These are phyloP conservation scores for Odontophorus gujanensis DNA, from an alignment of 2,113 vertebrate species.

Conservation along the genomic window DNA sequence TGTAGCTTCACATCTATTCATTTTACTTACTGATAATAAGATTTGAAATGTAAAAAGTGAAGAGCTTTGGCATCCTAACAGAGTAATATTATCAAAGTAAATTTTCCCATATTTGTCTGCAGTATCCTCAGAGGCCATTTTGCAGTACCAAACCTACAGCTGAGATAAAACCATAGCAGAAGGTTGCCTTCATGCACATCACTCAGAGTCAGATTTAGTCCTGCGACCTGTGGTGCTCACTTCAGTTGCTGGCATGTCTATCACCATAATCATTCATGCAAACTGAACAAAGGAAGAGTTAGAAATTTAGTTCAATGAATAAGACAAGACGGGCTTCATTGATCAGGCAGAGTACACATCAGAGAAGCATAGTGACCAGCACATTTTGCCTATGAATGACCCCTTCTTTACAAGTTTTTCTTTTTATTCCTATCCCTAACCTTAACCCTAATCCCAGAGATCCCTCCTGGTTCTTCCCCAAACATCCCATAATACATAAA, in stretches of 20 bases:
- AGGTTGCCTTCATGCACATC: neutral
- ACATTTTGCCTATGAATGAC: neutral
- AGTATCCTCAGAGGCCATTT: neutral
- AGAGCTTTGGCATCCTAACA: neutral
- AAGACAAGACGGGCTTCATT: neutral
- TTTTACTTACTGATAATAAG: neutral
- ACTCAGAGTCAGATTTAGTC: neutral
- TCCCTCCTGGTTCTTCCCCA: neutral
- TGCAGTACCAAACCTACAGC: neutral
- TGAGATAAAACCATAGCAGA: neutral
- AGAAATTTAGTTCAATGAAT: neutral
- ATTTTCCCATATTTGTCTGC: neutral
- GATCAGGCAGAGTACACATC: neutral
- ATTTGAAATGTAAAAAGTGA: neutral
- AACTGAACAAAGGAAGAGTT: neutral
- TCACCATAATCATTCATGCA: too few species aligned
- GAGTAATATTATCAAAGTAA: neutral
- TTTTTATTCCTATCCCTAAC: neutral
- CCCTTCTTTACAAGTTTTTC: neutral
- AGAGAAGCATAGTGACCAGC: fast-evolving
- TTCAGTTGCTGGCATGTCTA: neutral
- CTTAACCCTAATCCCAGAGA: neutral
- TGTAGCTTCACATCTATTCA: neutral
- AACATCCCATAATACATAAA: neutral
- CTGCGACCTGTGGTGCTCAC: neutral